Evolutionary conservation across 2,888 invertebrate species (phyloP), one percentile per base, ranked within the genome.

Genomic region (Prenolepis imparis): DNA sequence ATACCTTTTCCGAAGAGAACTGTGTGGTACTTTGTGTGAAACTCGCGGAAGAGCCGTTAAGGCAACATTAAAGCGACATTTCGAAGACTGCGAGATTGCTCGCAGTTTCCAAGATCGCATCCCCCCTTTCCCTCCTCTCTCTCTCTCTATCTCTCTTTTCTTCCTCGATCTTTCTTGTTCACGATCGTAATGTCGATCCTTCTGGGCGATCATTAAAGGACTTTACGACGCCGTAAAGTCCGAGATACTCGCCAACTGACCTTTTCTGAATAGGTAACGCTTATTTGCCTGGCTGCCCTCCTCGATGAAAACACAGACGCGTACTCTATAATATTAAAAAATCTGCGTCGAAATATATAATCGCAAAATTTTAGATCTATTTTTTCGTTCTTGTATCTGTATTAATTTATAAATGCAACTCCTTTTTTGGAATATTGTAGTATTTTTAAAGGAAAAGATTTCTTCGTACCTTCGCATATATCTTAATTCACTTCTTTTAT

Each of bases 201-300:
- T 67, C 24, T 84, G 78, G 61, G 84, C 84, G 82, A 86, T 88
- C 89, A 87, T 90, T 90, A 90, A 89, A 84, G 74, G 52, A 84
- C 73, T 90, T 90, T 90, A 90, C 87, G 85, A 84, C 41, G 83
- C 78, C 81, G 85, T 89, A 90, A 90, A 90, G 21, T 74, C 41
- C 64, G 36, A 80, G 81, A 86, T 85, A 84, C 83, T 86, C 68
- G 83, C 39, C 84, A 75, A 84, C 84, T 89, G 86, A 90, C 90
- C 90, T 89, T 90, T 84, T 68, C 82, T 57, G 66, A 81, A 90
- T 75, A 85, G 83, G 52, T 21, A 64, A 84, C 63, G 84, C 70
- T 66, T 83, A 75, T 84, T 80, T 74, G 74, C 61, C 61, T 36
- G 3, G 28, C 21, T 32, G 36, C 82, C 61, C 72, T 44, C 15